phyloP scores from a whole-genome alignment of 2,113 vertebrate genomes.

The Meriones unguiculatus region DNA sequence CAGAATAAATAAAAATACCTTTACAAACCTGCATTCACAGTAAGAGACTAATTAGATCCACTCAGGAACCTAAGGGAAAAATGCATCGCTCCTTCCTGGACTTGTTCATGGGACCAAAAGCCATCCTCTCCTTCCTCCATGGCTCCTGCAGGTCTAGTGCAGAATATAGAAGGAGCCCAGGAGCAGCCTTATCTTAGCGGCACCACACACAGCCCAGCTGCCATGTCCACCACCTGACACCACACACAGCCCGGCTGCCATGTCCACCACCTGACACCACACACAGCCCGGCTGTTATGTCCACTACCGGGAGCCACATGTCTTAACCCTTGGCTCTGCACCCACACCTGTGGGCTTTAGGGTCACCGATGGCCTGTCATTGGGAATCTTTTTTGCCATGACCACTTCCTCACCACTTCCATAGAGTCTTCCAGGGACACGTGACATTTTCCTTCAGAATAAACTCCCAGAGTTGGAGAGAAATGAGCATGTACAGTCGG shows the following conservation, averaged over 20 bases:
- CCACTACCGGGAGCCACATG: accelerated
- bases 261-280: too few relatives aligned
- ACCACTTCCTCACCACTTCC: neutral
- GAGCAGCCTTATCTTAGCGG: neutral
- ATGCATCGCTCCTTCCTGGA: conserved; percentile 62
- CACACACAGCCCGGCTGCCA: too few relatives aligned
- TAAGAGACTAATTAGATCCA: conserved; percentile 78
- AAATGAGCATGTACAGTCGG: too few relatives aligned
- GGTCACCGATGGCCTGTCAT: neutral
- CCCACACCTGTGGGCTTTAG: neutral
- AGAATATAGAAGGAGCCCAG: conserved; percentile 28
- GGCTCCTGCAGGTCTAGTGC: conserved; percentile 57
- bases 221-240: too few relatives aligned
- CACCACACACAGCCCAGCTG: neutral
- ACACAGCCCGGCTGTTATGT: accelerated
- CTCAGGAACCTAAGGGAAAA: conserved; percentile 83
- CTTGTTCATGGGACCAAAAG: conserved; percentile 69
- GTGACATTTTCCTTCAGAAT: neutral
- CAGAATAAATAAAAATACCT: conserved; percentile 71
- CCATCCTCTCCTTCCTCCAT: conserved; percentile 17
- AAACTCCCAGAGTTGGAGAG: accelerated
- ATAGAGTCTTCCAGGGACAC: neutral
- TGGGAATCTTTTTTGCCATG: neutral
- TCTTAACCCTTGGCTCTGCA: accelerated
- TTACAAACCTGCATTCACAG: conserved; percentile 64